Conservation (phyloP, 2,888 invertebrate species). For the Taphrorychus bicolor region DNA sequence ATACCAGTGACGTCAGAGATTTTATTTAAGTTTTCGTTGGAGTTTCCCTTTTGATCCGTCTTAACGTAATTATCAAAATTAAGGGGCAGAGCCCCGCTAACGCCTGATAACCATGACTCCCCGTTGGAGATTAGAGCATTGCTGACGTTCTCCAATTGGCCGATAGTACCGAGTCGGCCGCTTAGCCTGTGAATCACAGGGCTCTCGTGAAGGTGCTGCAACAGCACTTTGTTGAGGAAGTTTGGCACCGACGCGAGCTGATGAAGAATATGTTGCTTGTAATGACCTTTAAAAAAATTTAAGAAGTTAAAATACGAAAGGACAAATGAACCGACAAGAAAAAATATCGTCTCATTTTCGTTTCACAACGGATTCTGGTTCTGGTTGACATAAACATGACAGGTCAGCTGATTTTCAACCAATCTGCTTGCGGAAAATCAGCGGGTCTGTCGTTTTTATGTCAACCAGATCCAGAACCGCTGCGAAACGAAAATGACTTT, state of each 20-base stretch:
- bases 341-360: too few species aligned
- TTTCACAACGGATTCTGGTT: too few species aligned
- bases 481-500: too few species aligned
- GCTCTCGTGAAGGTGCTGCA: conserved; percentile 57
- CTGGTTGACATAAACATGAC: too few species aligned
- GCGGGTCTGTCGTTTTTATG: too few species aligned
- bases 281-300: conserved; percentile 46
- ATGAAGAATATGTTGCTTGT: conserved; percentile 55
- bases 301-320: too few species aligned
- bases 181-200: conserved; percentile 50
- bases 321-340: too few species aligned
- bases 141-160: conserved; percentile 18
- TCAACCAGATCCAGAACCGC: too few species aligned
- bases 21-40: conserved; percentile 63
- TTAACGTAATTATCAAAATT: conserved; percentile 56
- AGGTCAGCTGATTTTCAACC: too few species aligned
- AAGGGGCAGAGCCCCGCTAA: conserved; percentile 27
- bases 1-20: conserved; percentile 68
- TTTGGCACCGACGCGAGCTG: conserved; percentile 58
- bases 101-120: background rate
- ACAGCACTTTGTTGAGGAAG: conserved; percentile 58
- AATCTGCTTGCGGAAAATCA: too few species aligned
- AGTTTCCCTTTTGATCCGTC: conserved; percentile 47
- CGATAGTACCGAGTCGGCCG: conserved; percentile 20
- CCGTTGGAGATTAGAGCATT: conserved; percentile 25